phyloP scores from a whole-genome alignment of 30 jellyfish, hydroid and myxozoan species.

The Clytia hemisphaerica region DNA sequence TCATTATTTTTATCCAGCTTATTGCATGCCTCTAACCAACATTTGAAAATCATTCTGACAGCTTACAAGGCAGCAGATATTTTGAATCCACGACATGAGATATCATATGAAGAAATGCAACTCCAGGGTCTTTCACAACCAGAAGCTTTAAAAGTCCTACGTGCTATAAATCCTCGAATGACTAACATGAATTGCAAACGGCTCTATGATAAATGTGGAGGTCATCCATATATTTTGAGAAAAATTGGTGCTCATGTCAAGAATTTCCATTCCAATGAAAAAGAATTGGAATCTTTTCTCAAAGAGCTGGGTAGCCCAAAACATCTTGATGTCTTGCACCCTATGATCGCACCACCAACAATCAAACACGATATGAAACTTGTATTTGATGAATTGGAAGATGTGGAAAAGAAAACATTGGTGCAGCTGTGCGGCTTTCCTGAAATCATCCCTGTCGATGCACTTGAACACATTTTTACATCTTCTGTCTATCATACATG shows the following conservation, averaged over 20 bases:
- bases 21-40: background rate
- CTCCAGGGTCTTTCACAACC: background rate
- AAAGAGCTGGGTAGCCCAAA: background rate
- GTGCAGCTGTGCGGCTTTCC: conserved; percentile 6
- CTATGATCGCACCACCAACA: background rate
- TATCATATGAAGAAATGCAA: background rate
- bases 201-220: conserved; percentile 3
- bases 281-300: background rate
- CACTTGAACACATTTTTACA: background rate
- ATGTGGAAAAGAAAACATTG: background rate
- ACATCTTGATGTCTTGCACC: background rate
- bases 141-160: background rate
- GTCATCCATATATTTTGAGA: conserved; percentile 18
- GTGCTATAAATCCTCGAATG: conserved; percentile 10
- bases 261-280: background rate
- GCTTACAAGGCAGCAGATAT: conserved; percentile 2
- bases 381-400: conserved; percentile 18
- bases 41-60: conserved; percentile 5
- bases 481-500: background rate
- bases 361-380: conserved; percentile 6
- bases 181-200: background rate
- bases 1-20: background rate
- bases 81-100: background rate
- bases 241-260: conserved; percentile 20
- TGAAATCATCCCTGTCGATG: conserved; percentile 7